A percentile compares a stretch with the other conserved stretches of the same genome.
Evolutionary conservation across 1,140 invertebrate genomes (phyloP).

Genomic region (Himalopsyche phryganea): DNA sequence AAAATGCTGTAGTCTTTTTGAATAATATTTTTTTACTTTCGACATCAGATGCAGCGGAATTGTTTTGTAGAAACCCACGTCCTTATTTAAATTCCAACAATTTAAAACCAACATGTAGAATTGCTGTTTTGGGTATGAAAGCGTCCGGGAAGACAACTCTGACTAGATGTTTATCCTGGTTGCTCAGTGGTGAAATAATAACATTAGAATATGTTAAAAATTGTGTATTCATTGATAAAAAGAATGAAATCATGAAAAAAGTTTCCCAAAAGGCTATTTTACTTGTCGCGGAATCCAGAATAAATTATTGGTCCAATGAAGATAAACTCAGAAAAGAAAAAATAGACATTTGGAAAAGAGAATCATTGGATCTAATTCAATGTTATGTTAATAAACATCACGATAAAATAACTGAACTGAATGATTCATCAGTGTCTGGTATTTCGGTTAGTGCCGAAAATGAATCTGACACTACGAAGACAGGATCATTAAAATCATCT

Average conservation of each 20-base stretch:
- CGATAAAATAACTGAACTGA: too few species aligned
- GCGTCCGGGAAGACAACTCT: conserved; percentile 43
- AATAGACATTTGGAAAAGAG: conserved; percentile 32
- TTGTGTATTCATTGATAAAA: neutral
- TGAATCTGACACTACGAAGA: too few species aligned
- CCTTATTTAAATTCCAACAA: conserved; percentile 47
- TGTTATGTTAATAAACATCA: too few species aligned
- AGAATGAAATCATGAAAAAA: conserved; percentile 26
- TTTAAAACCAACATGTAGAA: conserved; percentile 41
- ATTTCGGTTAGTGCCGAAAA: too few species aligned
- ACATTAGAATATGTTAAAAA: conserved; percentile 18
- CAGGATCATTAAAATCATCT: too few species aligned
- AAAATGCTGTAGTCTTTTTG: conserved; percentile 55
- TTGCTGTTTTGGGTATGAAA: conserved; percentile 47
- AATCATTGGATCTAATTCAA: too few species aligned
- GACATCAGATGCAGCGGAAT: conserved; percentile 42
- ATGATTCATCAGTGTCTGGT: too few species aligned
- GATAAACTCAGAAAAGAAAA: conserved; percentile 38
- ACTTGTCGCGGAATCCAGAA: conserved; percentile 42
- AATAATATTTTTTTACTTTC: conserved; percentile 58
- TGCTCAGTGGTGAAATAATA: conserved; percentile 39
- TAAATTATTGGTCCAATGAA: conserved; percentile 38
- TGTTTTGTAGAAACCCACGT: conserved; percentile 58
- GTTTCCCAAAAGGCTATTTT: conserved; percentile 45
- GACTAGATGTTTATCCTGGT: conserved; percentile 38